Evolutionary conservation across 2,113 vertebrate genomes (phyloP).

Genomic region (Callorhinus ursinus): DNA sequence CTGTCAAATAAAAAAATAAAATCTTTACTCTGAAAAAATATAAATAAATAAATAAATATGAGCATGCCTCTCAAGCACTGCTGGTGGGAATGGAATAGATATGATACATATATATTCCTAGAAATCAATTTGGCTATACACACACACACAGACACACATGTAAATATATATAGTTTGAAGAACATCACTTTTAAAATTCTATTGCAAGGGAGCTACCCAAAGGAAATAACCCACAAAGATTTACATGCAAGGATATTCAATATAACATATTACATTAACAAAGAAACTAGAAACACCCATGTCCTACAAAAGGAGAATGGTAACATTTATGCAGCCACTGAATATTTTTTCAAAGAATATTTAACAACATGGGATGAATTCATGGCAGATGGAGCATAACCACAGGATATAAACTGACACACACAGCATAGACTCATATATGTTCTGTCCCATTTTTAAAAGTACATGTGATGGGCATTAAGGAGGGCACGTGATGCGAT

Average conservation of each 20-base stretch:
- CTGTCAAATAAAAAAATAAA: no score
- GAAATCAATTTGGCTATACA: neutral
- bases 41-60: neutral
- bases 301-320: neutral
- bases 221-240: neutral
- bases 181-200: neutral
- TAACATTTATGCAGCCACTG: neutral
- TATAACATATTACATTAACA: neutral
- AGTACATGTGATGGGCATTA: neutral
- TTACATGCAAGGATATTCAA: neutral
- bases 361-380: neutral
- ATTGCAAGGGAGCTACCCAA: neutral
- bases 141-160: neutral
- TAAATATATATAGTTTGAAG: neutral
- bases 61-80: neutral
- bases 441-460: neutral
- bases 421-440: neutral
- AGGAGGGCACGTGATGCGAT: neutral
- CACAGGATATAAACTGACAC: neutral
- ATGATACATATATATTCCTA: neutral
- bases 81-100: neutral
- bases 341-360: neutral
- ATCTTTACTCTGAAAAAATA: no score
- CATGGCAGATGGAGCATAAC: neutral
- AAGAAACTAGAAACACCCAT: neutral